Evolutionary conservation across 1,140 invertebrate species (phyloP), one percentile per base, ranked within the genome.

Genomic region (Sarcophaga bullata): DNA sequence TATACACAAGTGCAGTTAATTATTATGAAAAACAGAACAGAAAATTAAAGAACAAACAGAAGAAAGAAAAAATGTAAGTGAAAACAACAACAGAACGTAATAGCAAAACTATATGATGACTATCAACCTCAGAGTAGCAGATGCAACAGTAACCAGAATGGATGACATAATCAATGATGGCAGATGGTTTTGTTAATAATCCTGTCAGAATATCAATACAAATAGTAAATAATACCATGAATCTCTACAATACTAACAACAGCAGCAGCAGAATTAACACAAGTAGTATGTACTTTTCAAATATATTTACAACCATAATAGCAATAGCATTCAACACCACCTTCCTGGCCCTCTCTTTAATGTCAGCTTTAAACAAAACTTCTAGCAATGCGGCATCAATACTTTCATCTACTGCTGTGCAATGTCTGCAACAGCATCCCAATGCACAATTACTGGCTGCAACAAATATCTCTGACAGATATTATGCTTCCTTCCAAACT

Each of bases 351-450:
- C 75, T 48, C 13, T 17, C 48, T 15, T 9, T 19, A 19, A 78
- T 78, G 48, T n/a, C 37, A 17, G 17, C 46, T 6, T 48, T 11
- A 48, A 15, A 15, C 1, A 72, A 0, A 73, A 46, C 25, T 11
- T 9, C n/a, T 17, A 52, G 17, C 4, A 50, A 17, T 19, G 48
- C 48, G 25, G 48, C 72, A 19, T 50, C 48, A 10, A 50, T 50
- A 50, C 8, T 50, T 9, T 19, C 48, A 8, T 50, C 75, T 1
- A 78, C 75, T 17, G 48, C 75, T n/a, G 17, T 48, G 8, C 75
- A 78, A 17, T 78, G 75, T 47, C 8, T 78, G 50, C 75, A 50
- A 50, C 75, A 78, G 5, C 62, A 68, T 68, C 73, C 73, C 25
- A 10, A 50, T 47, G 8, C 46, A 47, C 73, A 50, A 76, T 50